These are phyloP conservation scores for Furnarius figulus DNA, from an alignment of 2,113 vertebrate species.

Conservation along the genomic window DNA sequence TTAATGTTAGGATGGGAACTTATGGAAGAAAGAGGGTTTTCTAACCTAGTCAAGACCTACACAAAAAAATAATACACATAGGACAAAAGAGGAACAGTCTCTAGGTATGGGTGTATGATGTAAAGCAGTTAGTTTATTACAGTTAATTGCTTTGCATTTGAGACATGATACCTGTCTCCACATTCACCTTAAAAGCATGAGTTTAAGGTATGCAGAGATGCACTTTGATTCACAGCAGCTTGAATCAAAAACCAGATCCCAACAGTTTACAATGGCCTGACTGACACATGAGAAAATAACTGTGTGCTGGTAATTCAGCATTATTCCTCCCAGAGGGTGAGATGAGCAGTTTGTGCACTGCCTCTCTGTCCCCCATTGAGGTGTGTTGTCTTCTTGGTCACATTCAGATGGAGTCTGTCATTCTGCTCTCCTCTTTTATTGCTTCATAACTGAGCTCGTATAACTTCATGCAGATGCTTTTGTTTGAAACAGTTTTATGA, in stretches of 20 bases:
- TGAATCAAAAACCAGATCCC: neutral
- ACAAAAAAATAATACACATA: neutral
- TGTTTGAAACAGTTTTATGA: neutral
- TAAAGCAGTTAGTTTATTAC: neutral
- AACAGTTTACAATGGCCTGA: neutral
- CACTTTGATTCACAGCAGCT: neutral
- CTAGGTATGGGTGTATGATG: fast-evolving
- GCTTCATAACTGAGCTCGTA: neutral
- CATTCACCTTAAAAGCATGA: neutral
- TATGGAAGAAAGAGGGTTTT: neutral
- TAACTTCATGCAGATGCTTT: neutral
- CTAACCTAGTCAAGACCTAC: neutral
- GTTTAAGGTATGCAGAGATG: neutral
- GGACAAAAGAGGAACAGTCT: neutral
- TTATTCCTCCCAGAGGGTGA: neutral
- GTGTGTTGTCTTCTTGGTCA: neutral
- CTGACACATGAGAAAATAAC: neutral
- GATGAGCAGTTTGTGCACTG: neutral
- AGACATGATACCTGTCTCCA: neutral
- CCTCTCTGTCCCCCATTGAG: neutral
- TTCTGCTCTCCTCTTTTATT: neutral
- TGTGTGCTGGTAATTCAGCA: neutral
- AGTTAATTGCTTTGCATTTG: neutral
- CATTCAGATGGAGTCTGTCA: neutral
- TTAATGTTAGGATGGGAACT: neutral